Conservation (phyloP, 53 echinoderm and acorn worm genomes). For the Antedon mediterranea region DNA sequence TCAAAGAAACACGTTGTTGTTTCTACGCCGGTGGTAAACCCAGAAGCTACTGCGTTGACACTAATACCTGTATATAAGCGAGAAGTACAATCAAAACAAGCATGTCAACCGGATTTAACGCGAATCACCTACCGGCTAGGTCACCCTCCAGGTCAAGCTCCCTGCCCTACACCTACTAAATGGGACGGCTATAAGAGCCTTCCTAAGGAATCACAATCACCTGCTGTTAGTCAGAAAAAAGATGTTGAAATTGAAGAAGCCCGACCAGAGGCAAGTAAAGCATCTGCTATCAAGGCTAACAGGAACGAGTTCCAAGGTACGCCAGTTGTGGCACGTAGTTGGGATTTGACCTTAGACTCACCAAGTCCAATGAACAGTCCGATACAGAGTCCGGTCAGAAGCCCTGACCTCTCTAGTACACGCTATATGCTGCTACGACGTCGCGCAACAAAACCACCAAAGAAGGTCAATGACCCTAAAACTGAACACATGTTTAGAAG, state of each 20-base stretch:
- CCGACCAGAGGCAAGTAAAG: neutral
- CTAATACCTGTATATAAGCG: neutral
- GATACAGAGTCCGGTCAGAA: neutral
- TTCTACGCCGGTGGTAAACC: neutral
- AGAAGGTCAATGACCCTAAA: neutral
- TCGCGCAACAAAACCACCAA: neutral
- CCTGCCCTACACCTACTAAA: neutral
- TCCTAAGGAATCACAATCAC: neutral
- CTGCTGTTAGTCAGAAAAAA: neutral
- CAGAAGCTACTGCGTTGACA: neutral
- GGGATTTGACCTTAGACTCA: neutral
- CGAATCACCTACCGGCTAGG: constrained; percentile 50
- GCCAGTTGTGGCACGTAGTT: neutral
- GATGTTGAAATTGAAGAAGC: neutral
- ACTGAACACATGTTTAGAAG: neutral
- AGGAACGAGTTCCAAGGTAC: neutral
- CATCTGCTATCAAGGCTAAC: neutral
- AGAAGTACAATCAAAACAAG: neutral
- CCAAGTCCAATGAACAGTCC: neutral
- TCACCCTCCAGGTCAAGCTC: neutral
- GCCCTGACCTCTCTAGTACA: neutral
- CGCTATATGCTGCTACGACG: neutral
- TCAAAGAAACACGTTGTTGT: neutral
- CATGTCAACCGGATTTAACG: constrained; percentile 11
- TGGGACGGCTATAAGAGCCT: neutral